These are phyloP conservation scores for Ooceraea biroi DNA, from an alignment of 1,140 invertebrate genomes.

Conservation along the genomic window DNA sequence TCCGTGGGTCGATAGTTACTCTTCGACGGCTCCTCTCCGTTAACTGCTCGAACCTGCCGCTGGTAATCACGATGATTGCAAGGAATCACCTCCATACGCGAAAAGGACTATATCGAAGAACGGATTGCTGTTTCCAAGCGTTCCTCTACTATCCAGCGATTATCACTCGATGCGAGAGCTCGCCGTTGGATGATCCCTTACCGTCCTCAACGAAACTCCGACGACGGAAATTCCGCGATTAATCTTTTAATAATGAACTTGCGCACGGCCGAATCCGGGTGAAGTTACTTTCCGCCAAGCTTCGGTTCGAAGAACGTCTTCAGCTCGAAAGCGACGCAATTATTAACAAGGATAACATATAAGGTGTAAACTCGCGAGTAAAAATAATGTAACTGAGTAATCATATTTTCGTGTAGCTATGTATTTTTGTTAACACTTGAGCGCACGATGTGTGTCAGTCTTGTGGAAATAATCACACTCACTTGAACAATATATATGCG, in stretches of 20 bases:
- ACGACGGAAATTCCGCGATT: slow-evolving; percentile 44
- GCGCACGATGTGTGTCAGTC: too few species aligned
- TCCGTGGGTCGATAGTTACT: slow-evolving; percentile 54
- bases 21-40: slow-evolving; percentile 39
- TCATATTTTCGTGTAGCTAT: too few species aligned
- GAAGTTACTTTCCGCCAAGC: slow-evolving; percentile 31
- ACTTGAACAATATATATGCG: too few species aligned
- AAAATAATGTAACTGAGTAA: background rate
- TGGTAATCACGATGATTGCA: slow-evolving; percentile 60
- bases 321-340: slow-evolving; percentile 30
- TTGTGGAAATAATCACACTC: too few species aligned
- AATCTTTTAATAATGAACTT: slow-evolving; percentile 58
- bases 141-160: slow-evolving; percentile 26
- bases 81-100: slow-evolving; percentile 24
- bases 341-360: slow-evolving; percentile 15
- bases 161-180: background rate
- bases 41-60: slow-evolving; percentile 55
- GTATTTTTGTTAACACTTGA: too few species aligned
- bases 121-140: slow-evolving; percentile 44
- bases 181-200: slow-evolving; percentile 14
- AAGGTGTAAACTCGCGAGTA: background rate
- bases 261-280: slow-evolving; percentile 14
- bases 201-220: slow-evolving; percentile 24
- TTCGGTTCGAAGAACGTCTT: background rate
- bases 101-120: slow-evolving; percentile 39